phyloP scores from a whole-genome alignment of 2,888 invertebrate genomes.

The Sclerodermus sp. region DNA sequence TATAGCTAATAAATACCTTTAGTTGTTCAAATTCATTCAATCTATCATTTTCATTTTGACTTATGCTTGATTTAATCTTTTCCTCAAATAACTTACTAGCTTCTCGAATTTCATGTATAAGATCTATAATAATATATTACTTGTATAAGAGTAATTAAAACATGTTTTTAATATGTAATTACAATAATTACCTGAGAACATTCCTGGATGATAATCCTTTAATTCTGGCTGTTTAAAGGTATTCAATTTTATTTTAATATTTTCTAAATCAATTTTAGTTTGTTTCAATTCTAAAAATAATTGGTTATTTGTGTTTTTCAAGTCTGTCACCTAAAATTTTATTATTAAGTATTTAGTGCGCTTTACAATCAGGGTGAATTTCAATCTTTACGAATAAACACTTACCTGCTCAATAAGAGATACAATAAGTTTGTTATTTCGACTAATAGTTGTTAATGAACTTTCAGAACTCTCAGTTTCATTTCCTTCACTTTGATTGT shows the following conservation, averaged over 20 bases:
- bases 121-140: conserved; percentile 35
- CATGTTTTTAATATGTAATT: background rate
- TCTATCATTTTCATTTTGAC: conserved; percentile 39
- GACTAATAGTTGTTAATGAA: conserved; percentile 61
- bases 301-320: conserved; percentile 75
- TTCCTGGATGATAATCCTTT: conserved; percentile 54
- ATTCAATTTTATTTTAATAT: conserved; percentile 44
- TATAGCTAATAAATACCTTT: conserved; percentile 33
- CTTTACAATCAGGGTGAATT: background rate
- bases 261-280: conserved; percentile 66
- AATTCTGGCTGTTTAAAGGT: conserved; percentile 42
- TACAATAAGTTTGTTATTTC: conserved; percentile 64
- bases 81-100: conserved; percentile 52
- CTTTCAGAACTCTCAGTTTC: conserved; percentile 57
- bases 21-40: conserved; percentile 41
- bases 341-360: background rate
- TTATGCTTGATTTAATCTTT: conserved; percentile 46
- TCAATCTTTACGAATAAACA: background rate
- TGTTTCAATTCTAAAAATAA: conserved; percentile 75
- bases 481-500: conserved; percentile 61
- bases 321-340: conserved; percentile 52
- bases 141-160: background rate
- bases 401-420: conserved; percentile 73
- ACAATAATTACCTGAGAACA: conserved; percentile 47
- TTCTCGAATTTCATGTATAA: conserved; percentile 54